These are phyloP conservation scores for Drosophila ananassae DNA, from an alignment of 1,140 invertebrate species.

Conservation along the genomic window DNA sequence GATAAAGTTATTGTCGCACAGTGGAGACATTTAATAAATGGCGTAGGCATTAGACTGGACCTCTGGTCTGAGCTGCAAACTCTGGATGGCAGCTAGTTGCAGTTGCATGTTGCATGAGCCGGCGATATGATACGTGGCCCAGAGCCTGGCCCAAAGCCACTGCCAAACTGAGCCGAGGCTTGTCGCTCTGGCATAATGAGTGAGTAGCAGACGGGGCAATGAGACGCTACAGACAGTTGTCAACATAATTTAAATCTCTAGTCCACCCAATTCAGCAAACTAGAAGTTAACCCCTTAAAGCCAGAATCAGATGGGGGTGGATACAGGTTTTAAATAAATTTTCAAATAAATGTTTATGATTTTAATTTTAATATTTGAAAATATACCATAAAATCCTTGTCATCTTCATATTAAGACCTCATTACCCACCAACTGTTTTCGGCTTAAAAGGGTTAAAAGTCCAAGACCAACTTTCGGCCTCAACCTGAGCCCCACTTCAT, in stretches of 20 bases:
- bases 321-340: neutral
- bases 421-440: neutral
- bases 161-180: constrained; percentile 25
- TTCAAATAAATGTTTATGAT: too few species aligned
- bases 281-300: constrained; percentile 10
- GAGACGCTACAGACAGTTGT: constrained; percentile 80
- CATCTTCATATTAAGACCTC: too few species aligned
- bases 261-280: constrained; percentile 5
- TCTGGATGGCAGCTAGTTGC: constrained; percentile 30
- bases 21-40: constrained; percentile 83
- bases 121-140: constrained; percentile 72
- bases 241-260: constrained; percentile 74
- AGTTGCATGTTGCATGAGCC: constrained; percentile 75
- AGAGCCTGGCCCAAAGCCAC: constrained; percentile 12
- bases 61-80: constrained; percentile 23
- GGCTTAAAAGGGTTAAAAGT: constrained; percentile 24
- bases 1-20: constrained; percentile 83
- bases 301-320: neutral
- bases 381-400: too few species aligned
- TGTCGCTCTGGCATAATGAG: constrained; percentile 68
- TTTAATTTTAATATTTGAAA: too few species aligned
- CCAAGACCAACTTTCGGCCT: constrained; percentile 19
- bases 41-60: constrained; percentile 74
- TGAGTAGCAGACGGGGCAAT: constrained; percentile 76
- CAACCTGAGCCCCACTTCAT: constrained; percentile 47